Evolutionary conservation across 2,797 vertebrate species (phyloP), one percentile per base, ranked within the genome.

Genomic region (Discoglossus pictus): DNA sequence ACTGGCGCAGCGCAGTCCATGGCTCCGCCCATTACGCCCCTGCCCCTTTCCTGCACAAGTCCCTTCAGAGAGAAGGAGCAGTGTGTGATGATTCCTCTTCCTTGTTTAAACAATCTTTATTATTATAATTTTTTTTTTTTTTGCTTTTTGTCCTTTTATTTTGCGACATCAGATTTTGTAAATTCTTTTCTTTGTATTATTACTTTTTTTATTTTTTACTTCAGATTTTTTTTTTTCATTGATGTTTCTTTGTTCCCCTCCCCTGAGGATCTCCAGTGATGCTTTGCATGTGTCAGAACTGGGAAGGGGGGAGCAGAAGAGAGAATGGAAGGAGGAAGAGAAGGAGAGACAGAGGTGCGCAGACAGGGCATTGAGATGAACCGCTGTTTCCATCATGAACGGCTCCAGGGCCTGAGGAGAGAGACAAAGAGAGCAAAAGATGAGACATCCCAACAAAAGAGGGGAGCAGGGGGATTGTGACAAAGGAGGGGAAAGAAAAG

Each of bases 301-400:
- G 68, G 15, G 51, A 43, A 71, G 60, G 52, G 31, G 68, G 44
- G 25, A 71, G 52, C 38, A 71, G 52, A 17, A 71, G 60, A 71
- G 68, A 71, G 24, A 64, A 52, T 64, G 24, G 43, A 43, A 64
- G 51, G 25, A 50, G 52, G 35, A 62, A 53, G 50, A 55, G 10
- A 42, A 70, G 60, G 11, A 70, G 51, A 50, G 27, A 47, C 42
- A 70, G 52, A 34, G 67, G 51, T 24, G 59, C 38, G 43, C 51
- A 70, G 51, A 70, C n/a, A 13, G 48, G 52, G 48, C 68, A 71
- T 54, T 15, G 43, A 51, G 60, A 20, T 46, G 82, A 86, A 0
- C 90, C 84, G 0, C 91, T 90, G 72, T 93, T 97, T 24, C 95
- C 92, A 2, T 98, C 92, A 1, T 96, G 94, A 82, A 97, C 92